phyloP scores from a whole-genome alignment of 2,888 invertebrate genomes.

The Drosophila demipolita region DNA sequence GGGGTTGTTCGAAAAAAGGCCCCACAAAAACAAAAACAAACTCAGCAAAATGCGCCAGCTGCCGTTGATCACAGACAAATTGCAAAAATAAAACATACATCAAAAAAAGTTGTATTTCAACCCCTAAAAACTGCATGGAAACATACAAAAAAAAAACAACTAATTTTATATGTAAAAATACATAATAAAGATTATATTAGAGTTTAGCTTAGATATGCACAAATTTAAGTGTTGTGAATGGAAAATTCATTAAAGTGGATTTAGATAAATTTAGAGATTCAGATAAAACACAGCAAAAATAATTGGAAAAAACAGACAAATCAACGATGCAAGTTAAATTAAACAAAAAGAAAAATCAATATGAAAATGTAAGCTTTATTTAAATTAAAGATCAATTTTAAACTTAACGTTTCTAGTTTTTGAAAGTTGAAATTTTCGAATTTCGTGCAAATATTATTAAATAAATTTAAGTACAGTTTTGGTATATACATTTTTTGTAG shows the following conservation, averaged over 20 bases:
- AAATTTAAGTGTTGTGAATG: background rate
- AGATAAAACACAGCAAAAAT: background rate
- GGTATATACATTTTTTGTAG: background rate
- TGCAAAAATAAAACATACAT: conserved; percentile 21
- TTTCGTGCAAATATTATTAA: background rate
- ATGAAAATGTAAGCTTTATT: too few relatives aligned
- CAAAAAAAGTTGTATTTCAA: conserved; percentile 35
- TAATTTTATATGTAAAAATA: background rate
- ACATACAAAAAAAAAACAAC: conserved; percentile 4
- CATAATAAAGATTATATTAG: background rate
- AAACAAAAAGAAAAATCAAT: background rate
- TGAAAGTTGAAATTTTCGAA: background rate
- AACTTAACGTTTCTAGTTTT: background rate
- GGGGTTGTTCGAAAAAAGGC: conserved; percentile 52
- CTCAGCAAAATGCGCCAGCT: conserved; percentile 38
- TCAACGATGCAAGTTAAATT: background rate
- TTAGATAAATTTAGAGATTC: background rate
- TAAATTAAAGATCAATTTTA: background rate
- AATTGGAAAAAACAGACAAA: background rate
- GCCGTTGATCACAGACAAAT: conserved; percentile 51
- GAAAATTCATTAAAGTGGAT: background rate
- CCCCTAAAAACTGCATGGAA: conserved; percentile 38
- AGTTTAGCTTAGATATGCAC: background rate
- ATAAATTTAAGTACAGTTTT: background rate
- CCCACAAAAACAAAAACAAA: conserved; percentile 27